These are phyloP conservation scores for Sceloporus undulatus DNA, from an alignment of 2,113 vertebrate genomes.

Conservation along the genomic window DNA sequence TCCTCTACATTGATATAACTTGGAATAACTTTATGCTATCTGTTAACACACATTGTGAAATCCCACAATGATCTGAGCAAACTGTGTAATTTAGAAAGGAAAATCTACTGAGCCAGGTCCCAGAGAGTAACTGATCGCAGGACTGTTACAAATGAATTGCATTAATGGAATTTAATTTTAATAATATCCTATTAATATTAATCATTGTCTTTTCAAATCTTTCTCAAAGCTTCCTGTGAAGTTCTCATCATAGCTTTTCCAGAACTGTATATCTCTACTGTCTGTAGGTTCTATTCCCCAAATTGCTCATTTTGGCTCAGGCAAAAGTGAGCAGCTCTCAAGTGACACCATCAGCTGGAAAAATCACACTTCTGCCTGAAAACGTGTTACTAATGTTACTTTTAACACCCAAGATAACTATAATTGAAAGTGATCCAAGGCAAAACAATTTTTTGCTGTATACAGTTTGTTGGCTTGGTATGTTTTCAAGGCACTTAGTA, in stretches of 20 bases:
- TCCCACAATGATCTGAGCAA: not conserved
- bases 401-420: conserved; percentile 41
- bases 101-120: not conserved
- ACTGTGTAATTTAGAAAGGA: not conserved
- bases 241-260: not conserved
- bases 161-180: not conserved
- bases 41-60: not conserved
- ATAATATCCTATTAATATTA: not conserved
- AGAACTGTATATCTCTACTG: not conserved
- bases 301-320: not conserved
- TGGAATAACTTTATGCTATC: not conserved
- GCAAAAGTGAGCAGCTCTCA: conserved; percentile 32
- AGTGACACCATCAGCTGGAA: conserved; percentile 28
- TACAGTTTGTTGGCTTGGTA: not conserved
- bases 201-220: not conserved
- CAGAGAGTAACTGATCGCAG: not conserved
- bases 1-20: not conserved
- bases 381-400: conserved; percentile 40
- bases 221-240: not conserved
- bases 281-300: conserved; percentile 11
- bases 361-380: conserved; percentile 32
- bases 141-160: not conserved
- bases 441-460: conserved; percentile 35
- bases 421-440: conserved; percentile 43
- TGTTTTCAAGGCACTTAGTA: conserved; percentile 10